A percentile compares a stretch with the other conserved stretches of the same genome.
Evolutionary conservation across 35 echinoderm and acorn worm genomes (phyloP).

Genomic region (Apostichopus parvimensis): DNA sequence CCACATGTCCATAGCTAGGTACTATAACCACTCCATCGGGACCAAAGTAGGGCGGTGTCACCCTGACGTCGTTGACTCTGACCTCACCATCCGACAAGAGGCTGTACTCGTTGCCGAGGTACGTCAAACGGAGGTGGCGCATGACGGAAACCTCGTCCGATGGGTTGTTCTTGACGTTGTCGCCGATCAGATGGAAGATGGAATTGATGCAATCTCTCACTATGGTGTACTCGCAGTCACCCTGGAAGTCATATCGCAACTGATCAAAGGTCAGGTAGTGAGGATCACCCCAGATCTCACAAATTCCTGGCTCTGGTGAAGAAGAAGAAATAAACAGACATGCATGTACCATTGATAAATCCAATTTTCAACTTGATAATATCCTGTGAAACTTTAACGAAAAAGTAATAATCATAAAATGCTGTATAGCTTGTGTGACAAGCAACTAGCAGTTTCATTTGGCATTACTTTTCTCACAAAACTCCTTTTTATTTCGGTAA

Average conservation of each 20-base stretch:
- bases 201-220: slow-evolving; percentile 45
- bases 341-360: no score
- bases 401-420: no score
- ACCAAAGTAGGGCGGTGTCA: slow-evolving; percentile 56
- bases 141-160: slow-evolving; percentile 56
- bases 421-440: no score
- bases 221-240: slow-evolving; percentile 78
- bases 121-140: slow-evolving; percentile 54
- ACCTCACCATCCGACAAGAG: slow-evolving; percentile 50
- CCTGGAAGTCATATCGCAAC: slow-evolving; percentile 68
- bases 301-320: slow-evolving; percentile 26
- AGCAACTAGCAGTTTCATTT: no score
- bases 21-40: slow-evolving; percentile 51
- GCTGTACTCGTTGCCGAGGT: slow-evolving; percentile 14
- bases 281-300: slow-evolving; percentile 76
- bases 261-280: slow-evolving; percentile 83
- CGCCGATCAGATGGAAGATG: slow-evolving; percentile 47
- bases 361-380: no score
- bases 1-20: slow-evolving; percentile 33
- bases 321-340: no score
- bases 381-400: no score
- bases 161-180: slow-evolving; percentile 62
- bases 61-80: slow-evolving; percentile 55
- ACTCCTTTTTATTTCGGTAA: no score
- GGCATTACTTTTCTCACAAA: no score